Evolutionary conservation across 2,113 vertebrate genomes (phyloP).

Genomic region (Lagopus muta): DNA sequence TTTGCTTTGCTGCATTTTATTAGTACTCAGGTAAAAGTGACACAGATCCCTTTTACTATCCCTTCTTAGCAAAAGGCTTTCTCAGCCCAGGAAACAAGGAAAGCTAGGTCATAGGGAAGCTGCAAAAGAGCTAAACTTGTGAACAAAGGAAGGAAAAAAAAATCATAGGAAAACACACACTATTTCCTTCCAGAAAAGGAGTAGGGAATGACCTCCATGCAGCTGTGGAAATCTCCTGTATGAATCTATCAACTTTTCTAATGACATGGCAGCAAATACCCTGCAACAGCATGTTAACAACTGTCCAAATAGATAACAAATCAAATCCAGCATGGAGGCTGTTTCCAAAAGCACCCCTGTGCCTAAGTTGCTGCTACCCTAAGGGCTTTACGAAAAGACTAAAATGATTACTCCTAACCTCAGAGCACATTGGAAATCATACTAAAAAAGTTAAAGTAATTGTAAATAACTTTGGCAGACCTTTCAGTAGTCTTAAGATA

Average conservation of each 20-base stretch:
- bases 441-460: background rate
- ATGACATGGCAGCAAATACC: background rate
- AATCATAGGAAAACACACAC: background rate
- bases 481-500: background rate
- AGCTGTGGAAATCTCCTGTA: background rate
- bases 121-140: background rate
- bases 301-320: accelerated
- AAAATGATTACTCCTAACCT: background rate
- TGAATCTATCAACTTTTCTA: background rate
- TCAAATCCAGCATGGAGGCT: background rate
- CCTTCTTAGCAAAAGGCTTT: background rate
- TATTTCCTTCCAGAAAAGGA: background rate
- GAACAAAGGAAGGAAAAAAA: background rate
- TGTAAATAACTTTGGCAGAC: background rate
- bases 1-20: background rate
- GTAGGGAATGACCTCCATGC: background rate
- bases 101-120: background rate
- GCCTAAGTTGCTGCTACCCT: background rate
- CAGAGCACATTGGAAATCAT: background rate
- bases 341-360: accelerated
- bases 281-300: background rate
- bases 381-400: background rate
- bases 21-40: background rate
- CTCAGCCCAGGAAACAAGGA: background rate
- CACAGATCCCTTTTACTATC: background rate